Percentiles rank a stretch among this genome's conserved stretches.
Conservation (phyloP, 2,113 vertebrate species). For the Acanthochromis polyacanthus region DNA sequence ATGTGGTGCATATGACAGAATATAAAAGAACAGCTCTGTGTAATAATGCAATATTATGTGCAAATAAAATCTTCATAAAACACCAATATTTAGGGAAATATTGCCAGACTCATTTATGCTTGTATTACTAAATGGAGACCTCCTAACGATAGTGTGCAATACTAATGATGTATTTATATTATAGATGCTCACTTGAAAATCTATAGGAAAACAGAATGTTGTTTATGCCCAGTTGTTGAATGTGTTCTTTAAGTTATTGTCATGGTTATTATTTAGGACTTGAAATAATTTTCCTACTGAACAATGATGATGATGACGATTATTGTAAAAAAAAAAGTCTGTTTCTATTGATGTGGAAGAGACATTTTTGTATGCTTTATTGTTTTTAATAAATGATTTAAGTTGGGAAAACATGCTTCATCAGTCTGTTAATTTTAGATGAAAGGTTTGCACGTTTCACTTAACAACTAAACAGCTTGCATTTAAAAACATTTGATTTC, state of each 20-base stretch:
- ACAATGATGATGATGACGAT: conserved; percentile 12
- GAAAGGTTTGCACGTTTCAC: neutral
- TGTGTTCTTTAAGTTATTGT: conserved; percentile 59
- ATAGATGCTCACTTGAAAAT: neutral
- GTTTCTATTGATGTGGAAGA: neutral
- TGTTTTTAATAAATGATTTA: conserved; percentile 69
- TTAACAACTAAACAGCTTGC: no score
- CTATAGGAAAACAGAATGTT: neutral
- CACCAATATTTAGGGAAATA: neutral
- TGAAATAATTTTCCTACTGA: neutral
- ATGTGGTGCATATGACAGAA: neutral
- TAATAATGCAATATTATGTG: neutral
- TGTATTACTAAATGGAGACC: conserved; percentile 24
- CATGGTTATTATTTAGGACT: conserved; percentile 16
- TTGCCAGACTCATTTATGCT: conserved; percentile 15
- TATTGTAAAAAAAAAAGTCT: neutral
- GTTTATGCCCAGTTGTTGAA: neutral
- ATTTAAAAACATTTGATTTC: no score
- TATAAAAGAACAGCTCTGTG: neutral
- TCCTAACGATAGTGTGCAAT: conserved; percentile 51
- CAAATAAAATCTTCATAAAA: neutral
- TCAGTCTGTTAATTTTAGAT: neutral
- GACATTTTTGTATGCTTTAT: conserved; percentile 44
- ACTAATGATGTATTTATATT: conserved; percentile 58
- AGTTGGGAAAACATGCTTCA: conserved; percentile 5